A percentile compares a stretch with the other conserved stretches of the same genome.
Conservation (phyloP, 2,113 vertebrate species). For the Oostethus manadensis region DNA sequence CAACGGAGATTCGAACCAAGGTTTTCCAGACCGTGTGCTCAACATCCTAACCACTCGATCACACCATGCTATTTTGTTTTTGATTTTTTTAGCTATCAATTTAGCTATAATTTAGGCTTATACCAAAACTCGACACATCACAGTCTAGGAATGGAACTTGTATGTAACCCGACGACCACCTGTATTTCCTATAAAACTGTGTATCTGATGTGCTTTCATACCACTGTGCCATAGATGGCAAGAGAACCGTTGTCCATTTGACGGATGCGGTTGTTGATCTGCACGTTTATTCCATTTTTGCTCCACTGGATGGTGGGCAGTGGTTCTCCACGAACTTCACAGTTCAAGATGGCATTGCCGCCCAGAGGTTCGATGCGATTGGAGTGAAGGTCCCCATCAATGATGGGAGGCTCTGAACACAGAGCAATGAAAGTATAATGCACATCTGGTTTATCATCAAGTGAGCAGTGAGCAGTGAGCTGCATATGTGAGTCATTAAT, state of each 20-base stretch:
- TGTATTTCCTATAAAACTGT: background rate
- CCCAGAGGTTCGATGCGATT: constrained; percentile 86
- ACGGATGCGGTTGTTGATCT: constrained; percentile 77
- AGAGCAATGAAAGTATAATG: background rate
- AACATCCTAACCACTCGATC: too few species aligned
- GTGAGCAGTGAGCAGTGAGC: too few species aligned
- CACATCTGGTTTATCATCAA: background rate
- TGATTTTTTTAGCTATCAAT: too few species aligned
- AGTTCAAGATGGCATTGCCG: constrained; percentile 86
- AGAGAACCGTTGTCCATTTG: constrained; percentile 90
- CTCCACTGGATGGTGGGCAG: constrained; percentile 90
- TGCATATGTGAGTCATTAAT: background rate
- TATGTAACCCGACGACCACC: too few species aligned
- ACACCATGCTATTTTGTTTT: too few species aligned
- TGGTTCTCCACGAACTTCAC: constrained; percentile 91
- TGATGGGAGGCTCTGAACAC: constrained; percentile 86
- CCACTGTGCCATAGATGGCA: constrained; percentile 89
- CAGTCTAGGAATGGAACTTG: too few species aligned
- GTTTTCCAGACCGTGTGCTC: too few species aligned
- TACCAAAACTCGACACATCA: too few species aligned
- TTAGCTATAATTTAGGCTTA: too few species aligned
- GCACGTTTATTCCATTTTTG: constrained; percentile 79
- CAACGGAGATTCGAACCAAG: too few species aligned
- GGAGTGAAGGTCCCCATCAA: constrained; percentile 83
- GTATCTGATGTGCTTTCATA: constrained; percentile 58